phyloP scores from a whole-genome alignment of 2,888 invertebrate genomes.

The Sycophila texana region DNA sequence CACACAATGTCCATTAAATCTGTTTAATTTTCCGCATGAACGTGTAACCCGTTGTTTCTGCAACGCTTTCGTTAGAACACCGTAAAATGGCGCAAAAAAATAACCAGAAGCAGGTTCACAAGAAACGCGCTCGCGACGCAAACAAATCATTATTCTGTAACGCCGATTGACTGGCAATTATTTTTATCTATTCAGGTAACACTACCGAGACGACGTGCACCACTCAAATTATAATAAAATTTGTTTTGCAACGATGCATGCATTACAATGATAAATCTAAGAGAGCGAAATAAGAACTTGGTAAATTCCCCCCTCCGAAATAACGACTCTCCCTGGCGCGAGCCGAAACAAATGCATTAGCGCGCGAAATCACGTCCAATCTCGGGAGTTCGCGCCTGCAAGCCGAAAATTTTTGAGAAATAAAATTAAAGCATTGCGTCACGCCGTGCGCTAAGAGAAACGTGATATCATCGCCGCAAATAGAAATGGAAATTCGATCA shows the following conservation, averaged over 20 bases:
- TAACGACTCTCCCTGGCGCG: neutral
- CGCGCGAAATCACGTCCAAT: constrained; percentile 12
- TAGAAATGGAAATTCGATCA: constrained; percentile 46
- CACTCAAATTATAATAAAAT: constrained; percentile 5
- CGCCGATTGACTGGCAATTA: constrained; percentile 40
- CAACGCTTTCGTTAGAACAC: no score
- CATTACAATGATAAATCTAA: neutral
- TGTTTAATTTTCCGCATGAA: no score
- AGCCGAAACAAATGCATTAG: constrained; percentile 12
- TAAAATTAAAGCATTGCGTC: constrained; percentile 38
- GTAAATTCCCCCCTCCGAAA: neutral
- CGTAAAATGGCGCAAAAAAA: no score
- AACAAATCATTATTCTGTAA: neutral
- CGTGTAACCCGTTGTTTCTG: no score
- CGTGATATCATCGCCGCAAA: constrained; percentile 32
- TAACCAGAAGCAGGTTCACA: no score
- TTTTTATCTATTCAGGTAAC: constrained; percentile 25
- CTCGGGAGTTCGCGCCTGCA: constrained; percentile 10
- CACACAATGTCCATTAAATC: no score
- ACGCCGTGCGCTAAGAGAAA: neutral
- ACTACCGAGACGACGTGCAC: neutral
- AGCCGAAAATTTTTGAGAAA: constrained; percentile 3
- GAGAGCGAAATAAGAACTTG: neutral
- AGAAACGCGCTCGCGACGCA: neutral
- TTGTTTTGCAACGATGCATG: constrained; percentile 8